These are phyloP conservation scores for Drosophila melanocephala DNA, from an alignment of 2,888 invertebrate genomes.

Conservation along the genomic window DNA sequence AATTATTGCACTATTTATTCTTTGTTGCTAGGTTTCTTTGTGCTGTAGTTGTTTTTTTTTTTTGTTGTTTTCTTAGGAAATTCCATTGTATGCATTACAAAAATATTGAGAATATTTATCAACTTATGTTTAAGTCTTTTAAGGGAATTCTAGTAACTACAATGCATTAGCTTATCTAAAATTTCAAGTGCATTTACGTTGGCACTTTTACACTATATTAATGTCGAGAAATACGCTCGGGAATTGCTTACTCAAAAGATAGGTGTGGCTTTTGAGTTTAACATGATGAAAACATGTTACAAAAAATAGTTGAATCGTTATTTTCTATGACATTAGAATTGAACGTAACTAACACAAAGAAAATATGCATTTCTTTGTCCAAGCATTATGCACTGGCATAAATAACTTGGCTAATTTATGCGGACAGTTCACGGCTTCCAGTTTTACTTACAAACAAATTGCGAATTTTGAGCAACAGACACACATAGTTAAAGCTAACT, in stretches of 20 bases:
- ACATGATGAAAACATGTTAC: not conserved
- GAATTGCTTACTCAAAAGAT: slow-evolving; percentile 3
- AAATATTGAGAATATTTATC: slow-evolving; percentile 57
- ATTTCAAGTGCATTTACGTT: slow-evolving; percentile 29
- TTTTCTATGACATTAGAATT: not conserved
- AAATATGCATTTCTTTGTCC: not conserved
- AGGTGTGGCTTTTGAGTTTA: not conserved
- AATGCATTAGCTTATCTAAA: slow-evolving; percentile 25
- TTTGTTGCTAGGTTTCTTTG: slow-evolving; percentile 31
- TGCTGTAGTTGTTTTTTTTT: slow-evolving; percentile 15
- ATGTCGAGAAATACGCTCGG: not conserved
- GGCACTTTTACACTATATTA: slow-evolving; percentile 27
- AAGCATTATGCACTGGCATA: not conserved
- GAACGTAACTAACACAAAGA: not conserved
- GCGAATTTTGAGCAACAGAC: not conserved
- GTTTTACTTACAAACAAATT: not conserved
- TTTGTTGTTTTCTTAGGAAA: not conserved
- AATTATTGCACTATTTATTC: slow-evolving; percentile 41
- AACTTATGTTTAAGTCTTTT: slow-evolving; percentile 15
- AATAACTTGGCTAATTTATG: not conserved
- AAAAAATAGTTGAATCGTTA: not conserved
- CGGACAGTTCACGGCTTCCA: not conserved
- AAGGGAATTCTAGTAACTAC: slow-evolving; percentile 8
- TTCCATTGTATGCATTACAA: slow-evolving; percentile 42
- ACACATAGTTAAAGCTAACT: not conserved